These are phyloP conservation scores for Glaucopsyche alexis DNA, from an alignment of 2,888 invertebrate genomes.

Conservation along the genomic window DNA sequence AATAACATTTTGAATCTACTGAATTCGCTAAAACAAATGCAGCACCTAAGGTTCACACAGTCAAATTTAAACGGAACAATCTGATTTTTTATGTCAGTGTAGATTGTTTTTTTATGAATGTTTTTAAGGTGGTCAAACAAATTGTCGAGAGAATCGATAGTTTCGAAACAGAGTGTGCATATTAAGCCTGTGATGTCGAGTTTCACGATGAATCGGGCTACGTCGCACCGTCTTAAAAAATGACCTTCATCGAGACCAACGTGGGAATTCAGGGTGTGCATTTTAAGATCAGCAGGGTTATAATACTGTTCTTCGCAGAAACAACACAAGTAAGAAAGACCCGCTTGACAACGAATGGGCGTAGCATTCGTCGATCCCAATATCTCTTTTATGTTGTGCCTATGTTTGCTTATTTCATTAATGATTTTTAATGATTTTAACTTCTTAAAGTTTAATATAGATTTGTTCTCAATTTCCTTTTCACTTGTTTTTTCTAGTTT, in stretches of 20 bases:
- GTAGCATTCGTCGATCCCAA: constrained; percentile 52
- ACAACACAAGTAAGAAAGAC: constrained; percentile 48
- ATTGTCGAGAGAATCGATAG: constrained; percentile 44
- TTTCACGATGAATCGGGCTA: constrained; percentile 46
- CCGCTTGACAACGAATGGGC: constrained; percentile 46
- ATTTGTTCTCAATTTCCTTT: constrained; percentile 12
- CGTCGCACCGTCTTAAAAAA: constrained; percentile 46
- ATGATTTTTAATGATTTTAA: background rate
- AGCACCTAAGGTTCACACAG: constrained; percentile 45
- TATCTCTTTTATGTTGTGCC: constrained; percentile 50
- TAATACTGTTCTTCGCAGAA: constrained; percentile 47
- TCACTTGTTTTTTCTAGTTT: constrained; percentile 30
- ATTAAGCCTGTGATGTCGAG: constrained; percentile 55
- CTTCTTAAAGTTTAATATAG: constrained; percentile 20
- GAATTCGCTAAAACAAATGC: constrained; percentile 44
- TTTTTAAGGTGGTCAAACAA: constrained; percentile 48
- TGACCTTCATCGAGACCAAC: constrained; percentile 40
- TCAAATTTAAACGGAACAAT: constrained; percentile 56
- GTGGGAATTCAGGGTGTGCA: constrained; percentile 49
- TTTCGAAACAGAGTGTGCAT: constrained; percentile 49
- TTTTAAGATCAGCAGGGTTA: constrained; percentile 48
- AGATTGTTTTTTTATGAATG: constrained; percentile 45
- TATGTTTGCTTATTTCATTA: constrained; percentile 57
- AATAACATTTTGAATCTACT: constrained; percentile 44
- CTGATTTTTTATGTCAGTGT: constrained; percentile 50